Base-by-base conservation (phyloP, 2,888 invertebrate species). In the Troides aeacus region DNA sequence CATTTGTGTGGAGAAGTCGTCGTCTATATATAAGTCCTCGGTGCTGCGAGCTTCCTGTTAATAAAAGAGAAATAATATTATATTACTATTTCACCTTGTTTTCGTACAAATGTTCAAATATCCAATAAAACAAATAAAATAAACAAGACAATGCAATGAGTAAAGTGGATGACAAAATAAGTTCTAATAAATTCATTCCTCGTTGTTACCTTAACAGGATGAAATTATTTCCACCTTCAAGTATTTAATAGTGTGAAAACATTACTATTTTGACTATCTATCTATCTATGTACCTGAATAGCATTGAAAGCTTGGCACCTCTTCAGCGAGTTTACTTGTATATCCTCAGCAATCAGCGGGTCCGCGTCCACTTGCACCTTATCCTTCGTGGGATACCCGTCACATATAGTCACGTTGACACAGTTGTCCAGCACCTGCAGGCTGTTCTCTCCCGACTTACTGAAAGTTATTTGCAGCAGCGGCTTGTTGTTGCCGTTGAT, bases 21-120 rank as follows among this genome's bases (percentile, higher is more conserved):
- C 93, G 79, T 93, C 93, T 76, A 93, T 93, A 82, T 93, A 93
- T 64, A 93, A 78, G 76, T 93, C 93, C 74, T 93, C 93, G n/a
- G 93, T 93, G 79, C 93, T 93, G 79, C 86, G 86, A 78, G 92
- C 92, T 86, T 93, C 90, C 93, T 93, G 82, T 7, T 66, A 62
- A 61, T 59, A 15, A 42, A 62, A 66, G 15, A 64, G 59, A 46
- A 50, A 42, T 10, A 6, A 56, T 46, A 46, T 46, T 46, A 46
- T 46, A 15, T 15, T 12, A 46, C 15, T 12, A 15, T 46, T 46
- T 46, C 3, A 46, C 46, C 15, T 2, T 10, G 8, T 42, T 10
- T 46, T 12, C 46, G 15, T 46, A 46, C 46, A 46, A 46, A 46
- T 15, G 46, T 46, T 46, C 15, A 46, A 46, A 46, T 46, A 18